Evolutionary conservation across 1,140 invertebrate genomes (phyloP), one percentile per base, ranked within the genome.

Genomic region (Drosophila hydei): DNA sequence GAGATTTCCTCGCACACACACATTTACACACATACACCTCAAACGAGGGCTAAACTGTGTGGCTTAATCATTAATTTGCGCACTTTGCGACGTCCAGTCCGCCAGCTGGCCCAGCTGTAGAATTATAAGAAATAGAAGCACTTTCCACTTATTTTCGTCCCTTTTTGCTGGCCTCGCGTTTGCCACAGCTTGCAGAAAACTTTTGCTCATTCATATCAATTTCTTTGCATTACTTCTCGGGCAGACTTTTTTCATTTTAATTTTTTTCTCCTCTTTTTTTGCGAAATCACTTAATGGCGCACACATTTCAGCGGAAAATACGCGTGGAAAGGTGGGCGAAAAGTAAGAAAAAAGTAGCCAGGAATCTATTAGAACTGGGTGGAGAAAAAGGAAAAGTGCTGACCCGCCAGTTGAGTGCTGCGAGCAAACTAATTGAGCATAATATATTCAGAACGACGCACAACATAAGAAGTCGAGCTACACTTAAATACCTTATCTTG

Each of bases 11-110:
- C 70, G 42, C 60, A 59, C 52, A 52, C 61, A 1, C 36, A 14
- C 36, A 38, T 7, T n/a, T n/a, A 40, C 38, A 14, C n/a, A 6
- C 9, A 40, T 52, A 67, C 60, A 59, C 65, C 50, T 67, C 54
- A 14, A 33, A 33, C 40, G 48, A 25, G 27, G 51, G 42, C 27
- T 43, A 50, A 69, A 56, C 68, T 50, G 72, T 38, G 52, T 42
- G 77, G 63, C 63, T 75, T 87, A 87, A 80, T 87, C 80, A 85
- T 85, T 87, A 87, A 85, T 87, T 87, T 74, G 69, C 50, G 50
- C 73, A 77, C 54, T 80, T 77, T 67, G 54, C 67, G 11, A 38
- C 54, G 60, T 63, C 19, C 54, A 36, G 40, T 33, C 48, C n/a
- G 38, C 61, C 80, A 84, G 76, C 80, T 84, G 72, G 60, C 68